A percentile compares a stretch with the other conserved stretches of the same genome.
phyloP scores from a whole-genome alignment of 2,797 vertebrate species.

The Pangasius mekongensis region DNA sequence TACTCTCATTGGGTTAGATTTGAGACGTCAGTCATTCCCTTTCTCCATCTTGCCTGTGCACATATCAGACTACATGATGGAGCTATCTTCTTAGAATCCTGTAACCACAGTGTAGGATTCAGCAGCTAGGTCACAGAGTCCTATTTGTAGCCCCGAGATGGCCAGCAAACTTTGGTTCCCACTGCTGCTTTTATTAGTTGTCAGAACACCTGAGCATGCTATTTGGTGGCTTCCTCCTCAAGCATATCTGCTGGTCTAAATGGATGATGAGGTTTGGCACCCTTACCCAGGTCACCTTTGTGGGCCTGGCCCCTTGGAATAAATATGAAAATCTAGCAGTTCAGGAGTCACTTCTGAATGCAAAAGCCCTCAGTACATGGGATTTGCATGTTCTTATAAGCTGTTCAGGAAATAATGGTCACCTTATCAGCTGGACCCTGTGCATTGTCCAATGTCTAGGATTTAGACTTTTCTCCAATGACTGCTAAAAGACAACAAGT shows the following conservation, averaged over 20 bases:
- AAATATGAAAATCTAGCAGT: not conserved
- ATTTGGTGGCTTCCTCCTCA: not conserved
- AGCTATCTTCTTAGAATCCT: not conserved
- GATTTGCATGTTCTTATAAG: not conserved
- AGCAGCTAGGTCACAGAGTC: not conserved
- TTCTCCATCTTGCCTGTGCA: not conserved
- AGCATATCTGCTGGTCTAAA: not conserved
- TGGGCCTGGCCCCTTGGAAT: not conserved
- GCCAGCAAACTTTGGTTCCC: not conserved
- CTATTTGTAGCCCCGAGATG: not conserved
- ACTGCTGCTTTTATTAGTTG: not conserved
- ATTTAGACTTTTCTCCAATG: not conserved
- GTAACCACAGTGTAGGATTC: not conserved
- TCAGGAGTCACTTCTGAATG: not conserved
- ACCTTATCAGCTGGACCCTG: not conserved
- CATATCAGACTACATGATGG: not conserved
- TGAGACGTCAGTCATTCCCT: not conserved
- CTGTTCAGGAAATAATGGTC: not conserved
- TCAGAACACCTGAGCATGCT: not conserved
- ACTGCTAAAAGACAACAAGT: not conserved
- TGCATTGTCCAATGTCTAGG: not conserved
- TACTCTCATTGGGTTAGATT: not conserved
- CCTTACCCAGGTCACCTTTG: not conserved
- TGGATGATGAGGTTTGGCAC: not conserved
- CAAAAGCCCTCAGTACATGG: not conserved